These are phyloP conservation scores for Phrynocephalus vlangalii DNA, from an alignment of 2,797 vertebrate genomes.

Conservation along the genomic window DNA sequence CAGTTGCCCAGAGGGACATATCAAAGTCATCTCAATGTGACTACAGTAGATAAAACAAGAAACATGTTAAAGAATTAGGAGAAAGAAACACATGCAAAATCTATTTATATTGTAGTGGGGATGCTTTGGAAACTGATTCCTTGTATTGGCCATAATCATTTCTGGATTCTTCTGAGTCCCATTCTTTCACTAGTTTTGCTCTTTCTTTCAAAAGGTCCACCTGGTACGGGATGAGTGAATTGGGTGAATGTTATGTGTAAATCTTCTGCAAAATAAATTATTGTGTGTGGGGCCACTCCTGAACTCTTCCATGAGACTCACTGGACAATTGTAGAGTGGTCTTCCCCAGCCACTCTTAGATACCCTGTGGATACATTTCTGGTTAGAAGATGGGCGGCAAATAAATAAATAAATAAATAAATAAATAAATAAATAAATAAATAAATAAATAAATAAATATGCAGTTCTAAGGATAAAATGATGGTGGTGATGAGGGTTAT, in stretches of 20 bases:
- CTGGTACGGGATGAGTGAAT: background rate
- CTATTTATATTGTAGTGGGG: background rate
- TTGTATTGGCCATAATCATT: background rate
- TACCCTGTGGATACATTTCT: background rate
- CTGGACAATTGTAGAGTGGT: background rate
- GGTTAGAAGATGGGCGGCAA: no score
- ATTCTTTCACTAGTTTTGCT: background rate
- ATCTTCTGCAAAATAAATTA: background rate
- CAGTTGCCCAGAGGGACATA: background rate
- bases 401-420: no score
- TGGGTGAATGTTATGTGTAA: background rate
- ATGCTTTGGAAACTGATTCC: background rate
- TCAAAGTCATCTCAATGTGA: constrained; percentile 5
- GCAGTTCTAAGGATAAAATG: background rate
- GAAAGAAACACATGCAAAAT: background rate
- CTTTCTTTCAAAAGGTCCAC: background rate
- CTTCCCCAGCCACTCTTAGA: background rate
- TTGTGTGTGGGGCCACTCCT: background rate
- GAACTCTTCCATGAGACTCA: background rate
- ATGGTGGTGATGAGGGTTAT: no score
- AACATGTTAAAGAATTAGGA: background rate
- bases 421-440: no score
- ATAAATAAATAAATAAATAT: background rate
- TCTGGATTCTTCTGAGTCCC: background rate
- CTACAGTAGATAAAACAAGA: background rate